A percentile compares a stretch with the other conserved stretches of the same genome.
Conservation (phyloP, 2,113 vertebrate species). For the Corythornis cristatus region DNA sequence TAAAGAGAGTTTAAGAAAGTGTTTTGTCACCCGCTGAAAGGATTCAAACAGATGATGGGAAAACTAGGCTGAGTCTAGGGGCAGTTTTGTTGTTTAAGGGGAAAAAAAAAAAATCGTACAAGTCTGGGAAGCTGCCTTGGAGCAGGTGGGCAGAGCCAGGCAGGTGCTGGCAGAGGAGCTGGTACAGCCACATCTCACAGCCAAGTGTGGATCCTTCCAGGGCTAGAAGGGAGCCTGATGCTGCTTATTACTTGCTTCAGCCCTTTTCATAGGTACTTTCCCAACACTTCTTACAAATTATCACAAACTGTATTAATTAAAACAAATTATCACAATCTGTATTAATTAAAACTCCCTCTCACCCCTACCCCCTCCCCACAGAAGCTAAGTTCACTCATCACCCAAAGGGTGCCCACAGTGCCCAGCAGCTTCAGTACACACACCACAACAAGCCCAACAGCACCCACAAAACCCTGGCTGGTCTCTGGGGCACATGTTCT, state of each 20-base stretch:
- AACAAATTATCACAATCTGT: neutral
- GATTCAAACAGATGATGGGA: slow-evolving; percentile 17
- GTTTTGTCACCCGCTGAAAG: slow-evolving; percentile 52
- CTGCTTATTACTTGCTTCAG: fast-evolving
- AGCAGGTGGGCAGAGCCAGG: neutral
- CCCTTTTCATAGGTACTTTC: neutral
- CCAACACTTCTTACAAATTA: neutral
- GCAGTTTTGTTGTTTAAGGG: neutral
- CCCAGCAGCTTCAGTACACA: neutral
- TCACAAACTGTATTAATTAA: neutral
- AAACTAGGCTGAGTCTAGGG: neutral
- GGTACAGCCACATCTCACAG: neutral
- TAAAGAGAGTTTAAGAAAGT: slow-evolving; percentile 27
- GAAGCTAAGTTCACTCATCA: neutral
- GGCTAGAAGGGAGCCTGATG: neutral
- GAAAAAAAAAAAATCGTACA: neutral
- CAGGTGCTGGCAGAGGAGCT: neutral
- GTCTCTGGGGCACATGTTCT: neutral
- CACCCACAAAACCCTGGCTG: neutral
- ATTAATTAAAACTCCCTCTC: neutral
- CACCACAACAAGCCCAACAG: neutral
- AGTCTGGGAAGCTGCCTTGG: neutral
- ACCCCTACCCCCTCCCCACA: too few species aligned
- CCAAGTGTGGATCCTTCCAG: fast-evolving
- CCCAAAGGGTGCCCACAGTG: neutral